A percentile compares a stretch with the other conserved stretches of the same genome.
Evolutionary conservation across 2,113 vertebrate species (phyloP).

Genomic region (Gallinago paraguaiae): DNA sequence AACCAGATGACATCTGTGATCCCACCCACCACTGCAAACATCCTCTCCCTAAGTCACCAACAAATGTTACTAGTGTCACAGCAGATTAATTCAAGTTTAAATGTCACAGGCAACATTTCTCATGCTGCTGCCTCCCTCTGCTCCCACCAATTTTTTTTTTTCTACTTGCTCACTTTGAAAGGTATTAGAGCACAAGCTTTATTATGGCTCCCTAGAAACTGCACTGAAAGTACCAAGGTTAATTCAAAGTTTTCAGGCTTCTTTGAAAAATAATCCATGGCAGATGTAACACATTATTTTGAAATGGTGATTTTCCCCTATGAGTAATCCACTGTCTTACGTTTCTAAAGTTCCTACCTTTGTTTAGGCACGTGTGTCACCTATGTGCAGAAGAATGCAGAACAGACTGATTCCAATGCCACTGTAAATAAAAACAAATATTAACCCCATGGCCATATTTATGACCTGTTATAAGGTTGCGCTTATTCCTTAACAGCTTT

Average conservation of each 20-base stretch:
- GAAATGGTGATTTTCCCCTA: neutral
- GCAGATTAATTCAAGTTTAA: slow-evolving; percentile 51
- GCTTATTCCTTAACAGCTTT: neutral
- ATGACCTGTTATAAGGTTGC: neutral
- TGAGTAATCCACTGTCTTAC: neutral
- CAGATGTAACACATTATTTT: slow-evolving; percentile 7
- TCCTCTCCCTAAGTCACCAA: slow-evolving; percentile 19
- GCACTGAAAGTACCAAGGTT: slow-evolving; percentile 1
- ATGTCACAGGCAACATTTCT: slow-evolving; percentile 3
- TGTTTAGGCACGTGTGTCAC: neutral
- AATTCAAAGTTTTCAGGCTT: slow-evolving; percentile 35
- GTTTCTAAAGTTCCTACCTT: neutral
- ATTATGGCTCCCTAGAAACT: slow-evolving; percentile 28
- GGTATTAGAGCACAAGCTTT: neutral
- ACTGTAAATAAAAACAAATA: neutral
- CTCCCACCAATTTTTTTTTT: neutral
- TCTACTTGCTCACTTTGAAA: neutral
- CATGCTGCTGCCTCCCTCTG: neutral
- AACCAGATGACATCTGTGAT: neutral
- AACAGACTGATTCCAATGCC: neutral
- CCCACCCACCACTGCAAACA: neutral
- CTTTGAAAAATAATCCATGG: neutral
- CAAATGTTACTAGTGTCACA: slow-evolving; percentile 33
- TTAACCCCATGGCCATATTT: neutral
- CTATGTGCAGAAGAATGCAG: neutral